Base-by-base conservation (phyloP, 2,888 invertebrate genomes). In the Epirrita christyi region DNA sequence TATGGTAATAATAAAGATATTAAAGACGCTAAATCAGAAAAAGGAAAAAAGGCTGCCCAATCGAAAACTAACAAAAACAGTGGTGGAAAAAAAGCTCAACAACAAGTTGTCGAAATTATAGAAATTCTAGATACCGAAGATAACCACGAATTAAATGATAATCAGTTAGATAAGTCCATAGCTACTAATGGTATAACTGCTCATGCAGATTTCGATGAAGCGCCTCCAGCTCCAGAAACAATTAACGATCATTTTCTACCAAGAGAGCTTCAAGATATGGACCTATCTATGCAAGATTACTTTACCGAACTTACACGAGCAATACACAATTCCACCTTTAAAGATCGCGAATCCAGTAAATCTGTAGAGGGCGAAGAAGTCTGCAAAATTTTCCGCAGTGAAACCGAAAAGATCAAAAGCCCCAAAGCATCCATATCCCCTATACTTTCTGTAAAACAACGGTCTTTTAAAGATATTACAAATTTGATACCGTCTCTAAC, bases 141-240 rank as follows among this genome's bases (percentile, higher is more conserved):
- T 58, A 7, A 3, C 21, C 21, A 9, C 9, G 32, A 5, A 9
- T 46, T 13, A 59, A 40, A 37, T 52, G 68, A 68, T 29, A 42
- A 32, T 0, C 67, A 65, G 41, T 77, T 77, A 1, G 81, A 80
- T 7, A 73, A 61, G 36, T 82, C 87, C 8, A 83, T 88, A 55
- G 66, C 68, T 2, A 83, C 85, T 2, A 49, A 73, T n/a, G 85
- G 83, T 1, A 87, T 88, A 14, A 86, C 76, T 15, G 89, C 75
- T 0, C 88, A 88, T 32, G 85, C 84, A 0, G 78, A 81, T 40
- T 64, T 68, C 0, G 70, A 83, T n/a, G 86, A 87, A 70, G 52
- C 57, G 0, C 88, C 88, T 0, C 88, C 86, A 0, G 66, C 68
- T 44, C 53, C 72, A 0, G 63, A 70, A n/a, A 51, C 70, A 2